A percentile compares a stretch with the other conserved stretches of the same genome.
Evolutionary conservation across 53 echinoderm and acorn worm species (phyloP).

Genomic region (Holothuria leucospilota): DNA sequence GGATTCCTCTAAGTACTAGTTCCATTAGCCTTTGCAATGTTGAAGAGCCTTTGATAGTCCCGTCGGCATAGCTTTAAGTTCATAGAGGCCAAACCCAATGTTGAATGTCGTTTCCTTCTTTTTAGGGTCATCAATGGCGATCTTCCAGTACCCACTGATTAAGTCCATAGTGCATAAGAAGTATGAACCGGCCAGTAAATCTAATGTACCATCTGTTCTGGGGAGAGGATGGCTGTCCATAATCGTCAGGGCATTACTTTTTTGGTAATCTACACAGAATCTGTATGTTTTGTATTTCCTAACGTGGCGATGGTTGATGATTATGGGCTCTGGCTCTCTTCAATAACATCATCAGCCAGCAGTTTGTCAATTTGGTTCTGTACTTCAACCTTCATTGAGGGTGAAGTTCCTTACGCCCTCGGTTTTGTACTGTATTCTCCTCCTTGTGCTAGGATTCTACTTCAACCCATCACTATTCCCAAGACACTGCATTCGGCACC

Average conservation of each 20-base stretch:
- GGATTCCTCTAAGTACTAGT: slow-evolving; percentile 55
- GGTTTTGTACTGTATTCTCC: slow-evolving; percentile 17
- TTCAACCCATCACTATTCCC: background rate
- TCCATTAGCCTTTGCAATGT: slow-evolving; percentile 78
- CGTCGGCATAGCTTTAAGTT: slow-evolving; percentile 58
- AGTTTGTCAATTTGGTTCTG: slow-evolving; percentile 37
- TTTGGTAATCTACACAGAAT: slow-evolving; percentile 47
- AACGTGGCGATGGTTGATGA: slow-evolving; percentile 47
- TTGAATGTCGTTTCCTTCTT: too few species aligned
- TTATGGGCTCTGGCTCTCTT: slow-evolving; percentile 56
- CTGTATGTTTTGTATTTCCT: slow-evolving; percentile 48
- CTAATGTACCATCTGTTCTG: slow-evolving; percentile 50
- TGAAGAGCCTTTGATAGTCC: slow-evolving; percentile 52
- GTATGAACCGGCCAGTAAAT: slow-evolving; percentile 22
- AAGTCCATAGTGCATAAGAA: slow-evolving; percentile 52
- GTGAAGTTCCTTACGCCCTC: slow-evolving; percentile 66
- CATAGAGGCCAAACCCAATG: slow-evolving; percentile 41
- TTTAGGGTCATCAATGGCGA: slow-evolving; percentile 22
- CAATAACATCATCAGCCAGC: slow-evolving; percentile 30
- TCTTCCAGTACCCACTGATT: slow-evolving; percentile 57
- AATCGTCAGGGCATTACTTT: slow-evolving; percentile 37
- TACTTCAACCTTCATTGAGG: slow-evolving; percentile 41
- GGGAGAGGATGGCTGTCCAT: slow-evolving; percentile 49
- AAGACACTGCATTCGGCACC: too few species aligned
- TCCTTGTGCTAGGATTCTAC: background rate